Conservation (phyloP, 2,888 invertebrate genomes). For the Patella ulyssiponensis region DNA sequence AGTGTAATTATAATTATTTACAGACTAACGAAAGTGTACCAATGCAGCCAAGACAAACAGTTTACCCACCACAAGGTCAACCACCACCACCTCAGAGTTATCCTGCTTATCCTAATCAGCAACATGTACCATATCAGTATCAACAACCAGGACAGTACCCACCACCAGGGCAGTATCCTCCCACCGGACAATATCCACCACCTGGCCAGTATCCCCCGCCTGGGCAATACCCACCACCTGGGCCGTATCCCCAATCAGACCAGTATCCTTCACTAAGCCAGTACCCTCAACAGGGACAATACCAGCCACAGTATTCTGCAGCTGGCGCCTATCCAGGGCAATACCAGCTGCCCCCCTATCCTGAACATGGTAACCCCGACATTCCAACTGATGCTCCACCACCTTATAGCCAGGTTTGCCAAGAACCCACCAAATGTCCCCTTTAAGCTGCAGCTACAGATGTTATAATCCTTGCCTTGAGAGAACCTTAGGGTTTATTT, state of each 20-base stretch:
- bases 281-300: background rate
- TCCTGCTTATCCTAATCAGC: background rate
- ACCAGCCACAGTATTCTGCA: background rate
- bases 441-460: too few species aligned
- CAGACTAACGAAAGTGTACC: background rate
- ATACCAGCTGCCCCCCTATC: background rate
- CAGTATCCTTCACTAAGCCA: background rate
- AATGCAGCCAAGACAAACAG: background rate
- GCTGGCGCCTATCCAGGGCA: too few species aligned
- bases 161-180: background rate
- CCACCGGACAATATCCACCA: background rate
- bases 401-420: background rate
- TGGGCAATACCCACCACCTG: background rate
- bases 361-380: background rate
- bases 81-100: background rate
- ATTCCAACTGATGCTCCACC: background rate
- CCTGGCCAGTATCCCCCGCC: background rate
- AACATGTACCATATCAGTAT: background rate
- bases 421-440: too few species aligned
- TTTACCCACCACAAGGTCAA: slow-evolving; percentile 1
- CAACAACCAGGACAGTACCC: slow-evolving; percentile 5
- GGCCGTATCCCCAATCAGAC: background rate
- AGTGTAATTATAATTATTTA: background rate
- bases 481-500: too few species aligned
- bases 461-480: too few species aligned